Conservation (phyloP, 2,888 invertebrate species). For the Masnerella sp. region DNA sequence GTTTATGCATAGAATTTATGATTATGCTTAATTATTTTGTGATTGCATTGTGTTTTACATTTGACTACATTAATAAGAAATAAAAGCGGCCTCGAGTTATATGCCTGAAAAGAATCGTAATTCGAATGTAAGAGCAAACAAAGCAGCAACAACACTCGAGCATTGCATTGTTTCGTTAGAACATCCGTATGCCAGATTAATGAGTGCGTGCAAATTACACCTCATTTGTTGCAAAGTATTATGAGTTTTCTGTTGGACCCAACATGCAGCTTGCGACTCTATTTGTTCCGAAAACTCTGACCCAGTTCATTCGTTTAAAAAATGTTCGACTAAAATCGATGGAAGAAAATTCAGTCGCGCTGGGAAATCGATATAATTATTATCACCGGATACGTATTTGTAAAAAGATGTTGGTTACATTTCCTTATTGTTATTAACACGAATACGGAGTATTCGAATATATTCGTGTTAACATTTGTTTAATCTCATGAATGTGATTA, state of each 20-base stretch:
- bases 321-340: constrained; percentile 19
- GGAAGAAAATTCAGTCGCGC: neutral
- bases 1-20: too few relatives aligned
- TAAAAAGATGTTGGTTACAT: too few relatives aligned
- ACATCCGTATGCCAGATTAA: constrained; percentile 41
- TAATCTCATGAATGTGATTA: too few relatives aligned
- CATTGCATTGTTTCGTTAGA: constrained; percentile 34
- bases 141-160: constrained; percentile 13
- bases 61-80: too few relatives aligned
- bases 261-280: constrained; percentile 3
- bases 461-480: too few relatives aligned
- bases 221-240: constrained; percentile 40
- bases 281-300: constrained; percentile 20
- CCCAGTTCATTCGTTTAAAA: constrained; percentile 27
- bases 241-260: constrained; percentile 32
- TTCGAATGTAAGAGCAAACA: constrained; percentile 10
- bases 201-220: constrained; percentile 40
- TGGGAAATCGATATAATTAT: too few relatives aligned
- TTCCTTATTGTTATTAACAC: too few relatives aligned
- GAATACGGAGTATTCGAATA: too few relatives aligned
- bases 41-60: too few relatives aligned
- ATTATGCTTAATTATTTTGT: too few relatives aligned
- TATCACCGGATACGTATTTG: too few relatives aligned
- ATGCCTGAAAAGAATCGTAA: constrained; percentile 29
- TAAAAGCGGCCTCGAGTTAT: too few relatives aligned